phyloP scores from a whole-genome alignment of 2,888 invertebrate species.

The Leptinotarsa rubiginosa region DNA sequence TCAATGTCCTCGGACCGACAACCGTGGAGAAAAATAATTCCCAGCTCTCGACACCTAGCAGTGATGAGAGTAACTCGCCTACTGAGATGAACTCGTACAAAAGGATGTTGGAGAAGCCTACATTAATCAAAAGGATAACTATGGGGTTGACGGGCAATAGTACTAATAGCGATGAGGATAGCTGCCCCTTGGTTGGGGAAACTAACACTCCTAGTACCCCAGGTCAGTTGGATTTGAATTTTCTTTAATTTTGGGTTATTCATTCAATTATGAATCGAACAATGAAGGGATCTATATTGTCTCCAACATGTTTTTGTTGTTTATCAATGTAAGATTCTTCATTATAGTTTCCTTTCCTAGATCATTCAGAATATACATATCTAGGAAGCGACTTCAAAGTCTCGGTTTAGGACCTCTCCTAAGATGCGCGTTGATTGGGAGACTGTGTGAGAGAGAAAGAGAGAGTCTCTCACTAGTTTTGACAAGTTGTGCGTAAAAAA shows the following conservation, averaged over 20 bases:
- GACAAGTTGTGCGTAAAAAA: no score
- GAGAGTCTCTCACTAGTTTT: no score
- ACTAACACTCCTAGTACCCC: constrained; percentile 63
- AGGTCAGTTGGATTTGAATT: constrained; percentile 62
- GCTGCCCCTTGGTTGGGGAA: constrained; percentile 80
- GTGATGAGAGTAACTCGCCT: constrained; percentile 89
- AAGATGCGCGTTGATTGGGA: no score
- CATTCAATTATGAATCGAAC: no score
- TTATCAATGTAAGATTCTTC: no score
- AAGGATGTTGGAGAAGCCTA: constrained; percentile 83
- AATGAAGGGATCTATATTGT: no score
- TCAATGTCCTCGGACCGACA: constrained; percentile 66
- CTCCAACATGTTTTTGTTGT: no score
- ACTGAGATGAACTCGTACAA: constrained; percentile 89
- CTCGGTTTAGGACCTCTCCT: no score
- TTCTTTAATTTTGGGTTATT: background rate
- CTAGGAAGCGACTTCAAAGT: no score
- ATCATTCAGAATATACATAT: no score
- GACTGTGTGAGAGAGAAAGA: no score
- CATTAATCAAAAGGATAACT: constrained; percentile 81
- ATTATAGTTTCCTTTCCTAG: no score
- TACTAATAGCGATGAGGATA: constrained; percentile 71
- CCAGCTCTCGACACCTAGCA: constrained; percentile 74
- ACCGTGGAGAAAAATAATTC: constrained; percentile 52
- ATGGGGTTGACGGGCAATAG: constrained; percentile 76